Evolutionary conservation across 2,113 vertebrate genomes (phyloP).

Genomic region (Dissostichus mawsoni): DNA sequence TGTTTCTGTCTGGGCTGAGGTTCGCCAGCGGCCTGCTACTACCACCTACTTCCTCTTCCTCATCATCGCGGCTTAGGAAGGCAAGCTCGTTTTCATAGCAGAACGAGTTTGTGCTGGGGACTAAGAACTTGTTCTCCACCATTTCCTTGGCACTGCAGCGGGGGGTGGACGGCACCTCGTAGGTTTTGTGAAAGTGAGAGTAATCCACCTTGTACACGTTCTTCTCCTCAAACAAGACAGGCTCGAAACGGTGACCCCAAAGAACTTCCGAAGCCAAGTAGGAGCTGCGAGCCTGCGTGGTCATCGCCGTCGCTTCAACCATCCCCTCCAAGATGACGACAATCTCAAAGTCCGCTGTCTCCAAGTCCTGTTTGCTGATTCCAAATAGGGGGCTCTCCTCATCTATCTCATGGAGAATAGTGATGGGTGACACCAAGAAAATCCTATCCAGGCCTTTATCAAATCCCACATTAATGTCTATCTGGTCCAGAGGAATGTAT

Average conservation of each 20-base stretch:
- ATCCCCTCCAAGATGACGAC: slow-evolving; percentile 99
- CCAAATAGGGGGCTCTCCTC: slow-evolving; percentile 95
- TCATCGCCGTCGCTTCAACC: slow-evolving; percentile 99
- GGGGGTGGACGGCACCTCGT: slow-evolving; percentile 96
- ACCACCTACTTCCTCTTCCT: slow-evolving; percentile 79
- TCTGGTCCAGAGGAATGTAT: slow-evolving; percentile 97
- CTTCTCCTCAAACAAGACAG: slow-evolving; percentile 97
- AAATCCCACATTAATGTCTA: slow-evolving; percentile 98
- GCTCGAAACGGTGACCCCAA: slow-evolving; percentile 97
- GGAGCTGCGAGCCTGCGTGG: slow-evolving; percentile 96
- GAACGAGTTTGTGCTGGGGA: slow-evolving; percentile 93
- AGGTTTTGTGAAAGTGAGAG: slow-evolving; percentile 98
- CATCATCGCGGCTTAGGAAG: slow-evolving; percentile 92
- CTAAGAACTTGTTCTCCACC: slow-evolving; percentile 94
- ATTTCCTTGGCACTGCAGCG: slow-evolving; percentile 98
- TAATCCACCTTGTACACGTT: slow-evolving; percentile 98
- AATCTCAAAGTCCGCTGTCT: slow-evolving; percentile 95
- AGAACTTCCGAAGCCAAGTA: slow-evolving; percentile 96
- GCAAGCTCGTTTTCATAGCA: slow-evolving; percentile 98
- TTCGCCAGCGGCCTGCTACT: slow-evolving; percentile 84
- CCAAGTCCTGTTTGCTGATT: slow-evolving; percentile 94
- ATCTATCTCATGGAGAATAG: slow-evolving; percentile 95
- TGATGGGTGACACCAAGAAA: slow-evolving; percentile 96
- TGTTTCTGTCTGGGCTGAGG: slow-evolving; percentile 89
- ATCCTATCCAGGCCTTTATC: slow-evolving; percentile 98